phyloP scores from a whole-genome alignment of 2,888 invertebrate species.

The Tipula lateralis region DNA sequence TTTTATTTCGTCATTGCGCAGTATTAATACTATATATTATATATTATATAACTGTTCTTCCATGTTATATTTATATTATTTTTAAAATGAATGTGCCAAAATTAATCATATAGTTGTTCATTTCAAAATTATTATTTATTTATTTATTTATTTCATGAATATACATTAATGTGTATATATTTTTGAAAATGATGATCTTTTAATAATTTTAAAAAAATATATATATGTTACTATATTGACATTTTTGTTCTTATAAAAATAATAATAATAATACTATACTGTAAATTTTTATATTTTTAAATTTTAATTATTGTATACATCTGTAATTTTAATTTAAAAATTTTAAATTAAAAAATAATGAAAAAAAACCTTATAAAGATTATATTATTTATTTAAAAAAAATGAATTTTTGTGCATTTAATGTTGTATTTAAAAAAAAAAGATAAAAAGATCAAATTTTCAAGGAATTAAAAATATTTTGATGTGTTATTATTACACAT shows the following conservation, averaged over 20 bases:
- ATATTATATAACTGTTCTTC: not conserved
- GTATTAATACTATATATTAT: not conserved
- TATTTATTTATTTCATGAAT: not conserved
- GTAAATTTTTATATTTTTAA: slow-evolving; percentile 24
- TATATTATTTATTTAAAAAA: slow-evolving; percentile 28
- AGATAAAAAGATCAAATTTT: slow-evolving; percentile 28
- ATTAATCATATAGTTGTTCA: not conserved
- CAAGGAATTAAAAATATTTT: slow-evolving; percentile 26
- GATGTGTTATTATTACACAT: slow-evolving; percentile 28
- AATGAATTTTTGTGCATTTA: slow-evolving; percentile 31
- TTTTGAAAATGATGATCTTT: not conserved
- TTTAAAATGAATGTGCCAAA: slow-evolving; percentile 11
- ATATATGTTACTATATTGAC: not conserved
- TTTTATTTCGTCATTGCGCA: not conserved
- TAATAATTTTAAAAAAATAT: not conserved
- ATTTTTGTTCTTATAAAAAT: not conserved
- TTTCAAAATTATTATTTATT: slow-evolving; percentile 24
- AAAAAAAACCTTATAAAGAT: slow-evolving; percentile 4
- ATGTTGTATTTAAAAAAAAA: slow-evolving; percentile 31
- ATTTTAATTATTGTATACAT: not conserved
- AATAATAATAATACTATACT: slow-evolving; percentile 25
- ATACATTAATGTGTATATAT: not conserved
- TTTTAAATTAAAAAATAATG: slow-evolving; percentile 19
- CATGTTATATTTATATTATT: not conserved
- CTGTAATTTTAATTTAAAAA: slow-evolving; percentile 1